Evolutionary conservation across 1,140 invertebrate species (phyloP).

Genomic region (Lepidurus arcticus): DNA sequence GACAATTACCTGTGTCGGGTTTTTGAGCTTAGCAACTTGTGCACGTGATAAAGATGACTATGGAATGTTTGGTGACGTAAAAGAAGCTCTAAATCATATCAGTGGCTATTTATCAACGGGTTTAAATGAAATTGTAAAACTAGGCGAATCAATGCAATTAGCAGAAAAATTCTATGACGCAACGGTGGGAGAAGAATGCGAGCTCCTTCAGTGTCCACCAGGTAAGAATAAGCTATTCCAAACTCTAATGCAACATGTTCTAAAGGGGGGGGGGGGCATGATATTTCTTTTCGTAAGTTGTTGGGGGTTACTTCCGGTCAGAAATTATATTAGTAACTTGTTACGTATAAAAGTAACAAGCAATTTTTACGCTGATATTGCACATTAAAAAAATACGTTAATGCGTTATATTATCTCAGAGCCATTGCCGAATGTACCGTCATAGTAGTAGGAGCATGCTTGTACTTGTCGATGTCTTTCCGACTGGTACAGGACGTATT

Average conservation of each 20-base stretch:
- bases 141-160: conserved; percentile 65
- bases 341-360: background rate
- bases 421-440: no score
- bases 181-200: conserved; percentile 73
- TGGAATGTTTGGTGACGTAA: background rate
- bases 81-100: background rate
- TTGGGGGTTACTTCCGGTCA: background rate
- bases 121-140: conserved; percentile 30
- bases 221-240: conserved; percentile 49
- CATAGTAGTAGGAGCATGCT: no score
- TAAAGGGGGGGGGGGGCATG: background rate
- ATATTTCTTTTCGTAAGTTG: background rate
- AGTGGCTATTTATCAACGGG: conserved; percentile 27
- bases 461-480: no score
- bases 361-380: background rate
- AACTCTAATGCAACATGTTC: background rate
- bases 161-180: conserved; percentile 75
- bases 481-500: no score
- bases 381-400: background rate
- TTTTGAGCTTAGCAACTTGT: background rate
- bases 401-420: no score
- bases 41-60: background rate
- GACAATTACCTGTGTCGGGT: background rate
- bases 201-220: conserved; percentile 60
- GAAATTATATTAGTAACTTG: background rate